A percentile compares a stretch with the other conserved stretches of the same genome.
These are phyloP conservation scores for Empidonax alnorum DNA, from an alignment of 2,113 vertebrate genomes.

Conservation along the genomic window DNA sequence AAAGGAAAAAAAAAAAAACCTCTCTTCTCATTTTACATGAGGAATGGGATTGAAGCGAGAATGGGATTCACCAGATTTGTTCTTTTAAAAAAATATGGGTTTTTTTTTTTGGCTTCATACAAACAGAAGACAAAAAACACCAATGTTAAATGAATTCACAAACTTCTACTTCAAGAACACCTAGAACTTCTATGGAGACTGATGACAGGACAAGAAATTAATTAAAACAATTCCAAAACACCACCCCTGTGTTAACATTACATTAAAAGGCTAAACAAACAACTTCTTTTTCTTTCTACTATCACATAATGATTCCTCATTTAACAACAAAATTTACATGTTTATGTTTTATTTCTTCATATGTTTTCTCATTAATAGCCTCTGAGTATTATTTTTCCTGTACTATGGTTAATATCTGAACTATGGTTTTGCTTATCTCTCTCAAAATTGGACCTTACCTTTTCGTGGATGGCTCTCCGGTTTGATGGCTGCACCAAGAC, in stretches of 20 bases:
- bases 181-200: background rate
- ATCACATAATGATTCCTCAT: background rate
- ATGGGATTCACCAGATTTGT: background rate
- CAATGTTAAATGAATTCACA: background rate
- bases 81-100: background rate
- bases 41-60: background rate
- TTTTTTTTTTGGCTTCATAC: background rate
- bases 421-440: background rate
- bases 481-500: slow-evolving; percentile 96
- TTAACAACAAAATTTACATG: background rate
- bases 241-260: background rate
- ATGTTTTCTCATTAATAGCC: background rate
- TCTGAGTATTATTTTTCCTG: background rate
- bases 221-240: background rate
- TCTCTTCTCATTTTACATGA: background rate
- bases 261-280: background rate
- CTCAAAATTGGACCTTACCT: slow-evolving; percentile 72
- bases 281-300: background rate
- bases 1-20: background rate
- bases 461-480: slow-evolving; percentile 91
- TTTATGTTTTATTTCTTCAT: background rate
- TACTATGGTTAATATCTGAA: background rate
- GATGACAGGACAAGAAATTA: background rate
- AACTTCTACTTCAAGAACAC: background rate
- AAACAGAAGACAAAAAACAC: background rate